Evolutionary conservation across 2,888 invertebrate genomes (phyloP).

Genomic region (Incurvaria masculella): DNA sequence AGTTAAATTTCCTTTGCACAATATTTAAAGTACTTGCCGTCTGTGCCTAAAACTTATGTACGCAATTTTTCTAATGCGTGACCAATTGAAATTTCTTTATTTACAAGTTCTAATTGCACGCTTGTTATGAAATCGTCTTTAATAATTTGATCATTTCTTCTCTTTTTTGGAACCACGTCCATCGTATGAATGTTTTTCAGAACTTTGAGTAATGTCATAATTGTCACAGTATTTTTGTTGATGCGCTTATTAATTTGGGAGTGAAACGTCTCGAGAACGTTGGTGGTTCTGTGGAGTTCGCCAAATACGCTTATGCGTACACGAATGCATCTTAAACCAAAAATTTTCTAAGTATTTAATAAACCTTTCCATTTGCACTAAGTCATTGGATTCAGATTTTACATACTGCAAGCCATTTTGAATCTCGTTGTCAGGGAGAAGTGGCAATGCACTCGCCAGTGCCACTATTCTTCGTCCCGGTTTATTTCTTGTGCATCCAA

Average conservation of each 20-base stretch:
- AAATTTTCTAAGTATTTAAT: constrained; percentile 8
- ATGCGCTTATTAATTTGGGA: constrained; percentile 5
- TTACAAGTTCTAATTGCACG: constrained; percentile 3
- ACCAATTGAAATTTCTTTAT: constrained; percentile 9
- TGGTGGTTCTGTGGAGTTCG: not conserved
- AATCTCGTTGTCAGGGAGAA: constrained; percentile 11
- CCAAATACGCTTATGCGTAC: not conserved
- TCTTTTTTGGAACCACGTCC: not conserved
- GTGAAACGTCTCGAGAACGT: no score
- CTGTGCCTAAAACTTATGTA: no score
- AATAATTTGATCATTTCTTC: constrained; percentile 5
- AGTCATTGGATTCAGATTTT: constrained; percentile 9
- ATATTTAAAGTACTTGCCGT: no score
- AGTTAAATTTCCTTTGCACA: no score
- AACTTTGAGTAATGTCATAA: no score
- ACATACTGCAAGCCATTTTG: constrained; percentile 11
- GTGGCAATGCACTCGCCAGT: constrained; percentile 9
- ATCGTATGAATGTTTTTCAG: no score
- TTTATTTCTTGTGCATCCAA: constrained; percentile 8
- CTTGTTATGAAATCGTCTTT: constrained; percentile 5
- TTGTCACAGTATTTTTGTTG: no score
- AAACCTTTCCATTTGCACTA: constrained; percentile 9
- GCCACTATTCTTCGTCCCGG: constrained; percentile 11
- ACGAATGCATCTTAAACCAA: not conserved
- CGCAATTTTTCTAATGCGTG: constrained; percentile 11